These are phyloP conservation scores for Reticulitermes lucifugus DNA, from an alignment of 2,888 invertebrate genomes.

Conservation along the genomic window DNA sequence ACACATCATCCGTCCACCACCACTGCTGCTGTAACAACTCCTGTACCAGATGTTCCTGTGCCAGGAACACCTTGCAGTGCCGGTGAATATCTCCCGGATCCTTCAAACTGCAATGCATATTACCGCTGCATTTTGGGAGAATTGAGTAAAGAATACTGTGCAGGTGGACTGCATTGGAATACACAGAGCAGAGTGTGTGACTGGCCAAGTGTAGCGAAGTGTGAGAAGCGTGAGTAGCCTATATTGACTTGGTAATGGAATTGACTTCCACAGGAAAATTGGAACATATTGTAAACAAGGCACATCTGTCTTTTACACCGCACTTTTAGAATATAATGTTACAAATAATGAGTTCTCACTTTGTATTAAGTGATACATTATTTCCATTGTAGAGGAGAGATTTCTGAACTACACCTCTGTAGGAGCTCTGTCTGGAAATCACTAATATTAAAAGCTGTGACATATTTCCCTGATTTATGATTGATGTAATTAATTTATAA, in stretches of 20 bases:
- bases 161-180: slow-evolving; percentile 87
- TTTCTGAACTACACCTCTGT: too few species aligned
- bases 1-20: slow-evolving; percentile 56
- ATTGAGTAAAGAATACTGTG: slow-evolving; percentile 78
- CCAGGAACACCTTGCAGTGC: slow-evolving; percentile 64
- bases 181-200: slow-evolving; percentile 75
- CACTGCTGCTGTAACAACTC: slow-evolving; percentile 57
- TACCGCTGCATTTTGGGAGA: slow-evolving; percentile 81
- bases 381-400: too few species aligned
- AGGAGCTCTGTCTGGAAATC: too few species aligned
- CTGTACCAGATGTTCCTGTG: slow-evolving; percentile 63
- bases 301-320: too few species aligned
- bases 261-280: neutral
- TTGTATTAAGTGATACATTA: too few species aligned
- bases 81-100: slow-evolving; percentile 70
- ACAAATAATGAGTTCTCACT: too few species aligned
- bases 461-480: too few species aligned
- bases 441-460: too few species aligned
- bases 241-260: too few species aligned
- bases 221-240: slow-evolving; percentile 61
- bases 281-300: too few species aligned
- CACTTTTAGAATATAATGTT: too few species aligned
- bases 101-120: slow-evolving; percentile 79
- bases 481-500: too few species aligned
- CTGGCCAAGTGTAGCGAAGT: slow-evolving; percentile 83